These are phyloP conservation scores for Xenopus borealis DNA, from an alignment of 2,113 vertebrate genomes.

Conservation along the genomic window DNA sequence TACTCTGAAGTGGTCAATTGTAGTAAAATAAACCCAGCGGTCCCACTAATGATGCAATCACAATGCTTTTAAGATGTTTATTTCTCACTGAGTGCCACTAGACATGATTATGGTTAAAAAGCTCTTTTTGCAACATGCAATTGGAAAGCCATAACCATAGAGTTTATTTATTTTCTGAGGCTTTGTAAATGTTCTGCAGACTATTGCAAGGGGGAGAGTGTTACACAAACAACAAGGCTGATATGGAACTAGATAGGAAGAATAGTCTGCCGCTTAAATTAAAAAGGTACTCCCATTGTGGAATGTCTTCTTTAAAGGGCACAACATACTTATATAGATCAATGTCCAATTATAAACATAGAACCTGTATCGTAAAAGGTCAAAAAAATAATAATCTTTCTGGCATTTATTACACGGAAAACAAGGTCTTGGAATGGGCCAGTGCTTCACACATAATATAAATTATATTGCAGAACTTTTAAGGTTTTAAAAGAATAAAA, in stretches of 20 bases:
- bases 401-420: slow-evolving; percentile 56
- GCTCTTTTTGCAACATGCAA: slow-evolving; percentile 9
- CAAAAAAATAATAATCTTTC: slow-evolving; percentile 52
- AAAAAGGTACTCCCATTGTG: slow-evolving; percentile 21
- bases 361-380: slow-evolving; percentile 51
- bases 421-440: slow-evolving; percentile 58
- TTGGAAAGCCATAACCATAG: slow-evolving; percentile 22
- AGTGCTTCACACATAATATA: slow-evolving; percentile 58
- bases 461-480: slow-evolving; percentile 53
- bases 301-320: slow-evolving; percentile 27
- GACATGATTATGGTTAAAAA: slow-evolving; percentile 38
- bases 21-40: slow-evolving; percentile 16
- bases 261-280: slow-evolving; percentile 31
- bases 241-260: not conserved
- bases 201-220: not conserved
- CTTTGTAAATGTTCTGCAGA: slow-evolving; percentile 26
- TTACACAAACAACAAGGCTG: not conserved
- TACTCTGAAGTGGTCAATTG: slow-evolving; percentile 33
- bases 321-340: slow-evolving; percentile 51
- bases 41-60: slow-evolving; percentile 29
- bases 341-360: slow-evolving; percentile 60
- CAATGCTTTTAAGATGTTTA: slow-evolving; percentile 37
- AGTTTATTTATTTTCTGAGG: slow-evolving; percentile 33
- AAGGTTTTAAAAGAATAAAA: no score
- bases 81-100: slow-evolving; percentile 35